Evolutionary conservation across 2,797 vertebrate species (phyloP).

Genomic region (Toxotes lorentzi): DNA sequence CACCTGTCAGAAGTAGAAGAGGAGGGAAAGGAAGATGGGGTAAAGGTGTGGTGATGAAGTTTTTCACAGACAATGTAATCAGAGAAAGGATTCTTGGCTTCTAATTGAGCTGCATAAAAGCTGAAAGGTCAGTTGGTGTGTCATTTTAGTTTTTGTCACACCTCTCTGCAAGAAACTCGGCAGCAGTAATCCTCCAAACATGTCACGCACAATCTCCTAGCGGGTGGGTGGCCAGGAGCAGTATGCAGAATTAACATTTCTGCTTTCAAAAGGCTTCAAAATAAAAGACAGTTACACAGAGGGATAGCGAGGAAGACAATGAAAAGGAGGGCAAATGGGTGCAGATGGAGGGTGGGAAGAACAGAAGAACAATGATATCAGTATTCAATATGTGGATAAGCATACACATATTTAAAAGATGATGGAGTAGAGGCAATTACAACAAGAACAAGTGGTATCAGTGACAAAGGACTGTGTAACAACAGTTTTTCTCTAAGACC

Average conservation of each 20-base stretch:
- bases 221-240: conserved; percentile 58
- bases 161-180: conserved; percentile 11
- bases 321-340: conserved; percentile 34
- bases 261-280: conserved; percentile 61
- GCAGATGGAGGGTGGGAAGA: conserved; percentile 30
- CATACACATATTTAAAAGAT: conserved; percentile 41
- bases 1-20: conserved; percentile 22
- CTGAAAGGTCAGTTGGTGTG: conserved; percentile 26
- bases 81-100: conserved; percentile 30
- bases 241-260: conserved; percentile 47
- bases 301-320: conserved; percentile 40
- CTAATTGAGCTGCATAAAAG: conserved; percentile 54
- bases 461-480: conserved; percentile 1
- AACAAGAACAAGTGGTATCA: conserved; percentile 30
- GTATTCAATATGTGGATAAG: conserved; percentile 44
- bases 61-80: conserved; percentile 51
- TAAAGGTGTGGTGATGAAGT: conserved; percentile 52
- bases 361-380: conserved; percentile 41
- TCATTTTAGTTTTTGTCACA: conserved; percentile 9
- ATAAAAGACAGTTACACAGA: conserved; percentile 50
- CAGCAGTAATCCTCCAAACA: conserved; percentile 35
- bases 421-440: conserved; percentile 26
- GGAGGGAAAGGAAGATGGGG: conserved; percentile 14
- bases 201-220: conserved; percentile 38
- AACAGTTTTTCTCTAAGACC: conserved; percentile 22